A percentile compares a stretch with the other conserved stretches of the same genome.
These are phyloP conservation scores for Heliconius ismenius DNA, from an alignment of 2,888 invertebrate genomes.

Conservation along the genomic window DNA sequence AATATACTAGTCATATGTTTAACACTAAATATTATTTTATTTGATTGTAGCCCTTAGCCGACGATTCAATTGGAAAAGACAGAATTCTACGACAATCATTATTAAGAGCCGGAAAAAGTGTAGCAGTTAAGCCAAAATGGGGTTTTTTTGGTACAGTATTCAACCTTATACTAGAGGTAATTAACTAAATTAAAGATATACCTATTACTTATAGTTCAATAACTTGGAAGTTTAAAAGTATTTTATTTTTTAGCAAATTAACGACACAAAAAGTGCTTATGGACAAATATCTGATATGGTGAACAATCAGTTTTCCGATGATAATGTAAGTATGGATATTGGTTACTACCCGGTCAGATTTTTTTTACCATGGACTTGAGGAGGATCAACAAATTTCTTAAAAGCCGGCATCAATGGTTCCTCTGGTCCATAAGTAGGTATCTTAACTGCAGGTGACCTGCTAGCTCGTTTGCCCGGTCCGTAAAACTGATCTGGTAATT, in stretches of 20 bases:
- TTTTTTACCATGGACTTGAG: too few species aligned
- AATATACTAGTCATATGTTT: background rate
- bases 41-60: constrained; percentile 66
- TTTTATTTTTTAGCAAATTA: constrained; percentile 72
- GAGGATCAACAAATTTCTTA: too few species aligned
- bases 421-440: too few species aligned
- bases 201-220: background rate
- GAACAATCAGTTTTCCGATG: constrained; percentile 69
- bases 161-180: constrained; percentile 72
- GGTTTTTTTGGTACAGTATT: constrained; percentile 79
- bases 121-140: constrained; percentile 65
- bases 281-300: constrained; percentile 73
- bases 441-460: too few species aligned
- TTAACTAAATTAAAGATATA: constrained; percentile 13
- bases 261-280: constrained; percentile 79
- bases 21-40: background rate
- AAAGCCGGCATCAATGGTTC: too few species aligned
- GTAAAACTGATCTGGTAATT: too few species aligned
- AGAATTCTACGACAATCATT: constrained; percentile 61
- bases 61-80: constrained; percentile 67
- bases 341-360: too few species aligned
- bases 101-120: constrained; percentile 58
- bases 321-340: constrained; percentile 63
- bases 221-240: background rate
- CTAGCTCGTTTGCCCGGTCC: too few species aligned